phyloP scores from a whole-genome alignment of 2,113 vertebrate species.

The Ardeotis arabs region DNA sequence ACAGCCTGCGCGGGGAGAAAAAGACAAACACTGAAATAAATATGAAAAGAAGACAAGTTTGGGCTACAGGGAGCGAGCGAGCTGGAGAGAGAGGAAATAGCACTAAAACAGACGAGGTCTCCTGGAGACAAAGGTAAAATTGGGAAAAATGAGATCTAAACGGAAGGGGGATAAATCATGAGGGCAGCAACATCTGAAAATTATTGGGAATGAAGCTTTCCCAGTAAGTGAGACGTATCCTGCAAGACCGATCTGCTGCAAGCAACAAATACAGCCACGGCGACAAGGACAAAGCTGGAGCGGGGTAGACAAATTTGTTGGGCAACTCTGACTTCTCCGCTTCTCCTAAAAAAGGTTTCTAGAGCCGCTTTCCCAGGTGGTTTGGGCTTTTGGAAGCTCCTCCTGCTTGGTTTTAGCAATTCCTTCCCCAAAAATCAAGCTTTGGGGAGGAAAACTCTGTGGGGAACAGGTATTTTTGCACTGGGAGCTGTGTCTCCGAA shows the following conservation, averaged over 20 bases:
- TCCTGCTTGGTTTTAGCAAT: neutral
- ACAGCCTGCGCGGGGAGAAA: slow-evolving; percentile 15
- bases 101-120: slow-evolving; percentile 57
- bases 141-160: slow-evolving; percentile 73
- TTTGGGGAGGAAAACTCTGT: fast-evolving
- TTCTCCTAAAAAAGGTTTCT: neutral
- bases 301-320: neutral
- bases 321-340: neutral
- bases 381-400: neutral
- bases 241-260: slow-evolving; percentile 43
- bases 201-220: slow-evolving; percentile 65
- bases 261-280: neutral
- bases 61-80: slow-evolving; percentile 37
- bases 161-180: slow-evolving; percentile 71
- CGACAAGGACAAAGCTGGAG: neutral
- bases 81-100: slow-evolving; percentile 33
- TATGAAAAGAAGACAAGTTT: slow-evolving; percentile 76
- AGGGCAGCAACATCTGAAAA: slow-evolving; percentile 58
- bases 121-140: slow-evolving; percentile 74
- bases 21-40: slow-evolving; percentile 77
- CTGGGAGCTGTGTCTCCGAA: neutral
- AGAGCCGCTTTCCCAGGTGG: neutral
- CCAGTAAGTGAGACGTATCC: slow-evolving; percentile 26
- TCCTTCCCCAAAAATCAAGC: neutral
- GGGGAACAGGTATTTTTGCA: neutral